Evolutionary conservation across 2,888 invertebrate species (phyloP), one percentile per base, ranked within the genome.

Genomic region (Ariolimax columbianus): DNA sequence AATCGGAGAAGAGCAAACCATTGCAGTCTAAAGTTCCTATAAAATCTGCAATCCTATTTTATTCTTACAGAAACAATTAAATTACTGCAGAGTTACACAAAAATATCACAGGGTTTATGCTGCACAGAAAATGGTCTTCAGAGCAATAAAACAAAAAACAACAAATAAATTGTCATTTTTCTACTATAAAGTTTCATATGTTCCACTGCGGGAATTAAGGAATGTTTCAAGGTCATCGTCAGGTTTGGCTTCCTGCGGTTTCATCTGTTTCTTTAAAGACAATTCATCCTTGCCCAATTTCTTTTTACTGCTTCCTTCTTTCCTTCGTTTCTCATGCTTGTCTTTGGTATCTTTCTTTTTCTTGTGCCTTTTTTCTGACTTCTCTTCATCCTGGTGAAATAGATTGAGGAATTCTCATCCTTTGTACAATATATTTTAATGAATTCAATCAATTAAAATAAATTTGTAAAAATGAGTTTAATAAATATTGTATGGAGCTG

Each of bases 161-260:
- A 19, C 26, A 40, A 40, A 0, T 72, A 72, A 38, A 19, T 66
- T 23, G 3, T 33, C 2, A 0, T 66, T 40, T 40, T n/a, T 30
- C 38, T 63, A 85, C 86, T 88, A 91, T 43, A 90, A 88, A 19
- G 89, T 87, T 84, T 91, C 90, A 83, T 91, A 92, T n/a, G 85
- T 89, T 26, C 89, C 90, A 23, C 89, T 88, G 7, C 89, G 86
- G 80, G 90, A 90, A 43, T 90, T 90, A n/a, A 92, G 87, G 82
- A 92, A 92, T 68, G 90, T 90, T 86, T 92, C 92, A 66, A 92
- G 87, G 73, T 90, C 91, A 79, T 90, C 89, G 81, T 89, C 89
- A 19, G 87, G 89, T 68, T 90, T 89, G 36, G 88, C 85, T 1
- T 89, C 89, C 43, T 88, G 88, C 11, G 88, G 88, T 68, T 88